Percentiles rank a stretch among this genome's conserved stretches.
phyloP scores from a whole-genome alignment of 2,797 vertebrate genomes.

The Hoplostethus atlanticus region DNA sequence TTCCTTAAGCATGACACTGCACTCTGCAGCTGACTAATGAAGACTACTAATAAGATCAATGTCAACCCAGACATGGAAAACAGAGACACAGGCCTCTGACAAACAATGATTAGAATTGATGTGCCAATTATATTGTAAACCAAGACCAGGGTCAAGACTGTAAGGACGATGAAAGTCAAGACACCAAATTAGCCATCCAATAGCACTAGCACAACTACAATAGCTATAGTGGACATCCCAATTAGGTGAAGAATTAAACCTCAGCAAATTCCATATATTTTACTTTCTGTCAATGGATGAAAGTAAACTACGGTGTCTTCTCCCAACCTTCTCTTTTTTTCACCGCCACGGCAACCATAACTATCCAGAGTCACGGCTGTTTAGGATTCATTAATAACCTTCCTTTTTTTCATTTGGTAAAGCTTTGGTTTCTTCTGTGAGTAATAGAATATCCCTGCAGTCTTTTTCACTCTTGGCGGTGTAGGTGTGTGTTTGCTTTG shows the following conservation, averaged over 20 bases:
- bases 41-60: constrained; percentile 82
- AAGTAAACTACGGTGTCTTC: background rate
- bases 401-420: background rate
- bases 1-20: constrained; percentile 80
- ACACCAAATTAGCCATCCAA: constrained; percentile 36
- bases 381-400: background rate
- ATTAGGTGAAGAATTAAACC: background rate
- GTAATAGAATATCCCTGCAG: background rate
- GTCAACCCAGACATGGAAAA: constrained; percentile 74
- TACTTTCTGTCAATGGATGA: background rate
- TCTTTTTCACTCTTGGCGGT: background rate
- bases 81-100: constrained; percentile 67
- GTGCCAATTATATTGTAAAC: constrained; percentile 66
- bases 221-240: background rate
- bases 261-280: background rate
- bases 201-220: constrained; percentile 40
- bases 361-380: background rate
- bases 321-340: background rate
- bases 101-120: constrained; percentile 73
- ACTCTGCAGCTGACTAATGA: constrained; percentile 79
- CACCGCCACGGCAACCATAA: background rate
- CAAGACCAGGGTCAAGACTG: constrained; percentile 60
- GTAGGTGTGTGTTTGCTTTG: background rate
- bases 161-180: constrained; percentile 69
- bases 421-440: background rate